These are phyloP conservation scores for Phanerotoma sp. DNA, from an alignment of 2,888 invertebrate species.

Conservation along the genomic window DNA sequence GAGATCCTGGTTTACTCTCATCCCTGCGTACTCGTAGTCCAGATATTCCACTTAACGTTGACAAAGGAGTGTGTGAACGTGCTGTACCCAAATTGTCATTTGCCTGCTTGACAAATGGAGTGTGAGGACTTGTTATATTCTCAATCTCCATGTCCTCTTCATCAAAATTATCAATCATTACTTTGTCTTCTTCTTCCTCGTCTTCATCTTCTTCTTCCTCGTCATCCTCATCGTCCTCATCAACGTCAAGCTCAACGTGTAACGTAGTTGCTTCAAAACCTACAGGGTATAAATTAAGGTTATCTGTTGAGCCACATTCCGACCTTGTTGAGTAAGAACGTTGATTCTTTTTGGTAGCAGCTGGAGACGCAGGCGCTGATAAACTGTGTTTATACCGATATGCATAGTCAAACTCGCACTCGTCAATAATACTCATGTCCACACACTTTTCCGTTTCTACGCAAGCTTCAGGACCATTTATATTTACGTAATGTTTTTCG, in stretches of 20 bases:
- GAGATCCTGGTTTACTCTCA: conserved; percentile 56
- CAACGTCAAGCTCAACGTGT: conserved; percentile 40
- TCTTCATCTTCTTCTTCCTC: conserved; percentile 52
- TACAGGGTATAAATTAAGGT: conserved; percentile 44
- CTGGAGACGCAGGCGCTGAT: conserved; percentile 50
- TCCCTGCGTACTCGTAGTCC: conserved; percentile 46
- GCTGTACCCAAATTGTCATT: conserved; percentile 36
- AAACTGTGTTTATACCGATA: conserved; percentile 49
- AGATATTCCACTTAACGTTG: conserved; percentile 47
- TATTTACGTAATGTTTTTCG: conserved; percentile 14
- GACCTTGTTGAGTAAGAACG: conserved; percentile 44
- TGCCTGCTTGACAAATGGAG: conserved; percentile 42
- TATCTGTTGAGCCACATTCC: conserved; percentile 48
- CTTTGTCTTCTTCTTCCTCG: conserved; percentile 48
- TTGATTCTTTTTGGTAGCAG: conserved; percentile 35
- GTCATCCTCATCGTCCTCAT: conserved; percentile 56
- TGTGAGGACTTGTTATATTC: conserved; percentile 46
- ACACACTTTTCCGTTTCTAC: conserved; percentile 19
- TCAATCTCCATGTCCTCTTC: conserved; percentile 55
- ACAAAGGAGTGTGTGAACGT: conserved; percentile 46
- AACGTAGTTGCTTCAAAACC: conserved; percentile 44
- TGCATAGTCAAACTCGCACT: conserved; percentile 26
- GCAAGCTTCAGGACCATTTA: conserved; percentile 6
- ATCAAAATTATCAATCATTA: conserved; percentile 58
- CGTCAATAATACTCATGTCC: conserved; percentile 21